Evolutionary conservation across 2,113 vertebrate species (phyloP), one percentile per base, ranked within the genome.

Genomic region (Entomyzon cyanotis): DNA sequence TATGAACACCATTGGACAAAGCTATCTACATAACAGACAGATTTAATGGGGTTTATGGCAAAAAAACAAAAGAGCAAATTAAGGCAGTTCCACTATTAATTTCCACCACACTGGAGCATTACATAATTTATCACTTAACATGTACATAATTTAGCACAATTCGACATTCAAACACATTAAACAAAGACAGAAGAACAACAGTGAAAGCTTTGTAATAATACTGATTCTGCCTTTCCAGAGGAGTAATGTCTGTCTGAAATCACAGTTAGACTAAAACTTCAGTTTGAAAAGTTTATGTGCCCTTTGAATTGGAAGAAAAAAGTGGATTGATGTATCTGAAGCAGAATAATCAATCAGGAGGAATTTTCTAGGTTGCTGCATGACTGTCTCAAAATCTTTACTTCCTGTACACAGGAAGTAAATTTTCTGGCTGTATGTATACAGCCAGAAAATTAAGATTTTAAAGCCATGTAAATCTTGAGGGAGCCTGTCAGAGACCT

Each of bases 121-220:
- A 56, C 50, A 70, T 94, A 91, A 96, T 92, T 60, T 96, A 95
- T 94, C 92, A 73, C 64, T 96, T 97, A 37, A n/a, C 15, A 77
- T 97, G 80, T 86, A 94, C 77, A 96, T 96, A 94, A 94, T 96
- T 94, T 89, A 96, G 56, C 92, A 94, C 91, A 77, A 96, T 91
- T 95, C 75, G 73, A 90, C 41, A 83, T 82, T 91, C 83, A 79
- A 96, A 75, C 39, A 74, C 35, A 56, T 64, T 87, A 80, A 93
- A 86, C 49, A 79, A 83, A 94, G 79, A 42, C 49, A 75, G 49
- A 81, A 44, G 30, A 73, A 84, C 70, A 94, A 85, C 9, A 58
- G 25, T 49, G 33, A 93, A 91, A 94, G n/a, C 49, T 60, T 63
- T 79, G 84, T 76, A 81, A n/a, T 81, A 82, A 76, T 33, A 33